phyloP scores from a whole-genome alignment of 2,113 vertebrate species.

The Neomonachus schauinslandi region DNA sequence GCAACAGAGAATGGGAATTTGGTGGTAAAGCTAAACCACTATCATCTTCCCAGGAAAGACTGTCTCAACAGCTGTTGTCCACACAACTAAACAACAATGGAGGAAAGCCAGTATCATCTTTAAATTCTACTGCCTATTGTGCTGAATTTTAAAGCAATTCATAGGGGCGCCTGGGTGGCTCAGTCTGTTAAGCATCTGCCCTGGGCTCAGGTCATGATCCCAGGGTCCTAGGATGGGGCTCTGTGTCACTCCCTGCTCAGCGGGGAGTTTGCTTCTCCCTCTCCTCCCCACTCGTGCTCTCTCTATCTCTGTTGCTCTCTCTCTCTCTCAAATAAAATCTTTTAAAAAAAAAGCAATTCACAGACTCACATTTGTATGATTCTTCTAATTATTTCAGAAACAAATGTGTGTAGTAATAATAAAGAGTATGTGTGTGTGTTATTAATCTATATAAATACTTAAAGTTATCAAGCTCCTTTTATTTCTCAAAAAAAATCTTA shows the following conservation, averaged over 20 bases:
- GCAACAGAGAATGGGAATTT: neutral
- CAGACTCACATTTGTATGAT: neutral
- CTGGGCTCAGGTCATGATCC: no score
- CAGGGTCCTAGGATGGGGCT: no score
- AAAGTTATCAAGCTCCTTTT: neutral
- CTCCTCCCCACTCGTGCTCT: no score
- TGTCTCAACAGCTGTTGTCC: neutral
- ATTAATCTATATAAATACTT: neutral
- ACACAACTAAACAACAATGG: neutral
- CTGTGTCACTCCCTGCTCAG: no score
- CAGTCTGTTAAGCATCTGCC: no score
- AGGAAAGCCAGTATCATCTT: neutral
- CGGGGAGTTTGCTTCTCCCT: no score
- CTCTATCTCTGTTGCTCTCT: no score
- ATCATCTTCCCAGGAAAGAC: neutral
- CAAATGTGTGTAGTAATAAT: neutral
- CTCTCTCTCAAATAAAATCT: no score
- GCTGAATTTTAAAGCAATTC: neutral
- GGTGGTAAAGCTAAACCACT: neutral
- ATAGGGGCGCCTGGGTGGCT: no score
- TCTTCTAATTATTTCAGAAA: neutral
- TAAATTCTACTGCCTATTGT: neutral
- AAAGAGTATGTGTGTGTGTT: neutral
- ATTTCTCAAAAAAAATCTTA: neutral
- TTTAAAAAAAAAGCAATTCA: neutral